These are phyloP conservation scores for Apocrypta bakeri DNA, from an alignment of 1,140 invertebrate genomes.

Conservation along the genomic window DNA sequence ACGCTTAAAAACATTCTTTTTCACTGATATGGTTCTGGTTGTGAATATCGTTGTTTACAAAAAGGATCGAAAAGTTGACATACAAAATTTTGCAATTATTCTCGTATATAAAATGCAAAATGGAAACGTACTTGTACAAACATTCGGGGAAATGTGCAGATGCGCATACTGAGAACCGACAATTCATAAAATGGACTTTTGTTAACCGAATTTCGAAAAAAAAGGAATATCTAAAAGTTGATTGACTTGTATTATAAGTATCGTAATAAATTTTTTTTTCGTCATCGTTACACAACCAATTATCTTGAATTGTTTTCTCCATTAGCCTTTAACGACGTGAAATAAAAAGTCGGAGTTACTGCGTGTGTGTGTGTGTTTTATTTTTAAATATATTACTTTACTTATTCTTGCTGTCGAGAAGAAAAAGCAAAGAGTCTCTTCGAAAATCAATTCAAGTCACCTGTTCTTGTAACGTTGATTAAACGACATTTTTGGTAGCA, in stretches of 20 bases:
- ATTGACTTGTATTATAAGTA: constrained; percentile 28
- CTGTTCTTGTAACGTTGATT: neutral
- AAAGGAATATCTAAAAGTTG: constrained; percentile 30
- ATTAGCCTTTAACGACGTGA: neutral
- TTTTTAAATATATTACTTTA: neutral
- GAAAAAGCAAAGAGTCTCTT: neutral
- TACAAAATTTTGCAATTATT: neutral
- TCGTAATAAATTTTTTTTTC: constrained; percentile 16
- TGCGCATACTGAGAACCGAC: neutral
- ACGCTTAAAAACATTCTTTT: neutral
- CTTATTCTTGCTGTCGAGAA: no score
- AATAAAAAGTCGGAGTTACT: neutral
- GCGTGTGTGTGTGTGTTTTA: no score
- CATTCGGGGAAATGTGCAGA: neutral
- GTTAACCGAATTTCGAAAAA: neutral
- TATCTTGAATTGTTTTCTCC: constrained; percentile 4
- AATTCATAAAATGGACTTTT: neutral
- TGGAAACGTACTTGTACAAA: neutral
- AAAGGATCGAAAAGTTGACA: neutral
- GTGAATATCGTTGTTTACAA: neutral
- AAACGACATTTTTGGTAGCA: constrained; percentile 40
- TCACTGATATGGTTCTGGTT: neutral
- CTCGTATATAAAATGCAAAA: neutral
- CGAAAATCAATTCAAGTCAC: neutral
- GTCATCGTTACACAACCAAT: neutral